These are phyloP conservation scores for Mus pahari DNA, from an alignment of 2,113 vertebrate genomes.

Conservation along the genomic window DNA sequence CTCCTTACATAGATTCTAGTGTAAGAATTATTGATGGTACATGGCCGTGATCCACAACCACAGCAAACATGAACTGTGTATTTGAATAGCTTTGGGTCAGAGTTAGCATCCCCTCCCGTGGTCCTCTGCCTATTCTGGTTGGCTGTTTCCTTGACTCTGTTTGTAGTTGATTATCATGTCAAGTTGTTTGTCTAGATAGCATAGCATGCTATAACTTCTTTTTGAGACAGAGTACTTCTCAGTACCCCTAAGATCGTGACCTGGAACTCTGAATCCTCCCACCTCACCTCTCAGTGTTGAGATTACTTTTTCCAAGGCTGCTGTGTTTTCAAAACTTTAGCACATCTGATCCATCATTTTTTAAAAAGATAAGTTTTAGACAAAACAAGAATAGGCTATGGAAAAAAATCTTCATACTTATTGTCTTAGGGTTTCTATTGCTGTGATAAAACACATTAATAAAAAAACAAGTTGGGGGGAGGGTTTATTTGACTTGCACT, in stretches of 20 bases:
- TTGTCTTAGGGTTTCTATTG: neutral
- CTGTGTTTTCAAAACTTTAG: neutral
- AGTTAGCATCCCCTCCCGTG: neutral
- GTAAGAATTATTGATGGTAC: neutral
- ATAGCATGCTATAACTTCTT: neutral
- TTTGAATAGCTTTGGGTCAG: neutral
- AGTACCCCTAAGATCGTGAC: too few species aligned
- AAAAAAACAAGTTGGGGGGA: neutral
- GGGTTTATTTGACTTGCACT: neutral
- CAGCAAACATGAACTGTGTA: neutral
- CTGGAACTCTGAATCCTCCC: neutral
- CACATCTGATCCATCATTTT: neutral
- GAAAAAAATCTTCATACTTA: neutral
- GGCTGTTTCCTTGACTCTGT: neutral
- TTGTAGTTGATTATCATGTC: neutral
- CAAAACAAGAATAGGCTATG: neutral
- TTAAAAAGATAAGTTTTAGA: neutral
- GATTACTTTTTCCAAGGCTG: neutral
- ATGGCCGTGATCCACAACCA: neutral
- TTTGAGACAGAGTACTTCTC: neutral
- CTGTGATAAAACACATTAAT: neutral
- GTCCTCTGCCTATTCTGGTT: neutral
- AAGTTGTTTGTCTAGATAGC: neutral
- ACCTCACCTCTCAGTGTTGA: neutral
- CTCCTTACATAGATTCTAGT: neutral